Evolutionary conservation across 1,140 invertebrate genomes (phyloP).

Genomic region (Drosophila orena): DNA sequence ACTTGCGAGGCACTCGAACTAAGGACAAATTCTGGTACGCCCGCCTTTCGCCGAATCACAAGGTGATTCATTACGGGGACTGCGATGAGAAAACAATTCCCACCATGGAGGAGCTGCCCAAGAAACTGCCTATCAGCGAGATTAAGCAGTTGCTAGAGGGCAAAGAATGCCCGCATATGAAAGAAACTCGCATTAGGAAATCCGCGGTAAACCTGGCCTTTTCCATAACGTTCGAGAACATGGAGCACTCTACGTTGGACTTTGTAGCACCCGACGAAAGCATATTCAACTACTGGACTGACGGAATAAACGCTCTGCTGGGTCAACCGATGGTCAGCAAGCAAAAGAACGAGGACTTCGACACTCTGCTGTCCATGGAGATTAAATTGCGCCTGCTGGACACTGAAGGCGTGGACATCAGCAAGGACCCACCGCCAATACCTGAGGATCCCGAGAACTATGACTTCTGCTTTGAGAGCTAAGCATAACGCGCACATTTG

Average conservation of each 20-base stretch:
- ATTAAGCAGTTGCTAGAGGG: slow-evolving; percentile 95
- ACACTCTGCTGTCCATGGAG: slow-evolving; percentile 97
- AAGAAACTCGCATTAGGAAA: slow-evolving; percentile 92
- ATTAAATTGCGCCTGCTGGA: slow-evolving; percentile 97
- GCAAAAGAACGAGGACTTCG: slow-evolving; percentile 94
- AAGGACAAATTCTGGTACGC: slow-evolving; percentile 99
- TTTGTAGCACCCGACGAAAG: slow-evolving; percentile 97
- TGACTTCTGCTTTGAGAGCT: slow-evolving; percentile 91
- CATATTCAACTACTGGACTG: slow-evolving; percentile 97
- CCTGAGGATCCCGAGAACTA: slow-evolving; percentile 95
- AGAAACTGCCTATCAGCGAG: slow-evolving; percentile 95
- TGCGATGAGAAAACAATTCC: slow-evolving; percentile 96
- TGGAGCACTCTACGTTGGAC: slow-evolving; percentile 91
- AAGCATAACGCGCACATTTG: slow-evolving; percentile 8
- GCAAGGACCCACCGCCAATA: slow-evolving; percentile 95
- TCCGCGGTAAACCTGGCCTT: slow-evolving; percentile 94
- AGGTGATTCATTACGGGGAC: slow-evolving; percentile 97
- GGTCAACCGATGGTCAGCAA: slow-evolving; percentile 95
- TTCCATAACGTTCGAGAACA: slow-evolving; percentile 93
- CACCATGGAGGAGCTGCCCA: slow-evolving; percentile 93
- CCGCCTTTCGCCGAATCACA: slow-evolving; percentile 96
- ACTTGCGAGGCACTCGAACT: slow-evolving; percentile 91
- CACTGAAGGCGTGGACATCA: slow-evolving; percentile 97
- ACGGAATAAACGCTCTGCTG: slow-evolving; percentile 96
- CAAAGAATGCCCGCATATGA: slow-evolving; percentile 98